Conservation (phyloP, 2,113 vertebrate genomes). For the Electrona antarctica region DNA sequence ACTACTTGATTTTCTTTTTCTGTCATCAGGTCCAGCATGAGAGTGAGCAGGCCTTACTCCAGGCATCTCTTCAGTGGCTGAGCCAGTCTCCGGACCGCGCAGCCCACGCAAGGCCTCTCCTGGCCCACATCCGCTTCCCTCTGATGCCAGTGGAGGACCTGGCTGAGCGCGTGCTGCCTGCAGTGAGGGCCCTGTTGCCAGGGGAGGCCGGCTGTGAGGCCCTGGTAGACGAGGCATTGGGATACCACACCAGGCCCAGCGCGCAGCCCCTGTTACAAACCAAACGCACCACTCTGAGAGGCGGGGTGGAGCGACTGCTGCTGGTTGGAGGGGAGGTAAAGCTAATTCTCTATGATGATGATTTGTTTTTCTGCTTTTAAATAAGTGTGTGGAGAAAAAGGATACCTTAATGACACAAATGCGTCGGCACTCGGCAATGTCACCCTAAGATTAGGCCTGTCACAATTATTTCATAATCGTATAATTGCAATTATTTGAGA, state of each 20-base stretch:
- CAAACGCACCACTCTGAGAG: conserved; percentile 79
- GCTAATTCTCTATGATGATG: no score
- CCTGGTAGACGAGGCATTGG: conserved; percentile 87
- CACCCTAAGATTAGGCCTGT: no score
- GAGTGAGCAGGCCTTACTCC: conserved; percentile 87
- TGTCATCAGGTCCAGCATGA: conserved; percentile 82
- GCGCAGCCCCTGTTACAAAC: conserved; percentile 90
- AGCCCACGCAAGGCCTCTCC: conserved; percentile 80
- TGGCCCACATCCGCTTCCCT: conserved; percentile 89
- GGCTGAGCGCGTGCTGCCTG: conserved; percentile 82
- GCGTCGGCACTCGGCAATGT: no score
- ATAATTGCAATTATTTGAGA: no score
- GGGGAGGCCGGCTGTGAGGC: conserved; percentile 82
- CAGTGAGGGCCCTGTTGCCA: conserved; percentile 83
- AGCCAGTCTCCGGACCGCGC: conserved; percentile 83
- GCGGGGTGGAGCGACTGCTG: conserved; percentile 83
- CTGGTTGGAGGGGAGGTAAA: conserved; percentile 89
- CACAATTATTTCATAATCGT: no score
- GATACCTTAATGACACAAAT: neutral
- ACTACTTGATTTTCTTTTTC: neutral
- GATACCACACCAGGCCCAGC: conserved; percentile 83
- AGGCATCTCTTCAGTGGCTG: conserved; percentile 90
- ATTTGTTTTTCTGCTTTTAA: no score
- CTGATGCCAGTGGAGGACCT: conserved; percentile 87
- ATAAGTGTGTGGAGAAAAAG: neutral